Percentiles rank a stretch among this genome's conserved stretches.
phyloP scores from a whole-genome alignment of 1,140 invertebrate genomes.

The Leptonema lineaticorne region DNA sequence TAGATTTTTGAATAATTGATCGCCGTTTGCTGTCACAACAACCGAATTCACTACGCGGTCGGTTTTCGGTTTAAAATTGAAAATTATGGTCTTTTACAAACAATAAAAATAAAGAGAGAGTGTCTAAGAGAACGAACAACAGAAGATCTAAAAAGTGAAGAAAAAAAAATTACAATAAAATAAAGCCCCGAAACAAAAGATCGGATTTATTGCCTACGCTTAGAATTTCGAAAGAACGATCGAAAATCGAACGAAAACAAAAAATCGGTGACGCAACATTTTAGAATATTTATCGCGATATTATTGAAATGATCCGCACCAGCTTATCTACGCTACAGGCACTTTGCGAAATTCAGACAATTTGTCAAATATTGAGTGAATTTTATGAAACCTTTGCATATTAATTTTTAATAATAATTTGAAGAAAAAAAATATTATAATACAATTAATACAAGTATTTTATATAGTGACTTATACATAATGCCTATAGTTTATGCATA shows the following conservation, averaged over 20 bases:
- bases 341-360: no score
- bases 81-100: slow-evolving; percentile 17
- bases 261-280: slow-evolving; percentile 7
- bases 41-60: neutral
- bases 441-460: no score
- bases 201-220: neutral
- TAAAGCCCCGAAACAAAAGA: neutral
- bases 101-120: slow-evolving; percentile 3
- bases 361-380: no score
- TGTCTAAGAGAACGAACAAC: no score
- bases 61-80: slow-evolving; percentile 15
- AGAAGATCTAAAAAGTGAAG: no score
- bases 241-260: neutral
- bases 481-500: neutral
- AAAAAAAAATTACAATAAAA: no score
- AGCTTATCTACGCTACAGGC: neutral
- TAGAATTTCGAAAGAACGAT: neutral
- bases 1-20: slow-evolving; percentile 32
- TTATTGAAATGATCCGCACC: slow-evolving; percentile 2
- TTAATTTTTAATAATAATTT: no score
- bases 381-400: no score
- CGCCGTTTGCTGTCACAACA: slow-evolving; percentile 18
- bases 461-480: no score
- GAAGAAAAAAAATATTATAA: no score
- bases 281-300: slow-evolving; percentile 14